phyloP scores from a whole-genome alignment of 1,140 invertebrate genomes.

The Eciton burchellii region DNA sequence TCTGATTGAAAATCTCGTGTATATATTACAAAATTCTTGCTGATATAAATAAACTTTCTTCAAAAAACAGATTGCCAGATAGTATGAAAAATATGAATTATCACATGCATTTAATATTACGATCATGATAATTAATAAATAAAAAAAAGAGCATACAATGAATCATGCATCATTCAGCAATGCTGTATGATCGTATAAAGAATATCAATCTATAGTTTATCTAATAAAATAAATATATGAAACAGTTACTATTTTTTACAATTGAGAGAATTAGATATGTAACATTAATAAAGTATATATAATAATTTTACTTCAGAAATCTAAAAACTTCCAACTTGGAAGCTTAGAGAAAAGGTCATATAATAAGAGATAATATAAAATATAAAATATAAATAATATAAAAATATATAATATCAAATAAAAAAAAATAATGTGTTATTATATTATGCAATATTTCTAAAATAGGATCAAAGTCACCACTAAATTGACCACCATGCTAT shows the following conservation, averaged over 20 bases:
- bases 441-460: no score
- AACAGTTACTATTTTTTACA: background rate
- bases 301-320: no score
- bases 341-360: no score
- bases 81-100: background rate
- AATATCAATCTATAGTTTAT: background rate
- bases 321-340: no score
- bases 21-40: constrained; percentile 3
- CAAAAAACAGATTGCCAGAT: background rate
- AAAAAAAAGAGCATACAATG: constrained; percentile 66
- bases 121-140: constrained; percentile 25
- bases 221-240: constrained; percentile 6
- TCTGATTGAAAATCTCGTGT: background rate
- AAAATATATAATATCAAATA: no score
- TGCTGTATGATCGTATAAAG: background rate
- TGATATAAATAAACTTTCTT: constrained; percentile 9
- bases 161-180: constrained; percentile 76
- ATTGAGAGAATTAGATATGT: no score
- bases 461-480: no score
- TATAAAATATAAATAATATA: background rate
- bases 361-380: no score
- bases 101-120: constrained; percentile 4
- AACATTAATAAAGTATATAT: no score
- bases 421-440: no score
- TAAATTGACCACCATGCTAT: no score